A percentile compares a stretch with the other conserved stretches of the same genome.
These are phyloP conservation scores for Myodes glareolus DNA, from an alignment of 2,113 vertebrate genomes.

Conservation along the genomic window DNA sequence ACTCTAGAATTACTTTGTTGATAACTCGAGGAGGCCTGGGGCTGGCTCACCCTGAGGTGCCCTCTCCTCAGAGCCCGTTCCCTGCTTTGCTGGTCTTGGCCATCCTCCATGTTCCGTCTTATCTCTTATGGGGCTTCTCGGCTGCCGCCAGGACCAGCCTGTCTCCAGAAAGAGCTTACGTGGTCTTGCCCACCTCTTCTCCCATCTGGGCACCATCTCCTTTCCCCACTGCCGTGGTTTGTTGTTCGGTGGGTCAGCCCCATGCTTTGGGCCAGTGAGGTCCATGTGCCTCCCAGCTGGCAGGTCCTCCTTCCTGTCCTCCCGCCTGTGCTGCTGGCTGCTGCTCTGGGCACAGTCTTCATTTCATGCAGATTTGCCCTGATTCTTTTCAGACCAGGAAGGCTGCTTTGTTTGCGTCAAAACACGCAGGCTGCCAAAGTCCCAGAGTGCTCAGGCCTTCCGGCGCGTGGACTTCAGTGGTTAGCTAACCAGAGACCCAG, in stretches of 20 bases:
- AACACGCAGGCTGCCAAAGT: slow-evolving; percentile 20
- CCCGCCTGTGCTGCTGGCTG: not conserved
- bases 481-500: not conserved
- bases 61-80: not conserved
- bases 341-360: slow-evolving; percentile 1
- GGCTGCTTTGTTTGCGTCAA: slow-evolving; percentile 50
- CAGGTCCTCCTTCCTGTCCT: slow-evolving; percentile 9
- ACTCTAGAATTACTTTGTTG: not conserved
- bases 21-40: not conserved
- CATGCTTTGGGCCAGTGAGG: not conserved
- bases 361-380: slow-evolving; percentile 56
- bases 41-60: not conserved
- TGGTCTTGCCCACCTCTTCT: slow-evolving; percentile 2
- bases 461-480: not conserved
- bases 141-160: not conserved
- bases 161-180: not conserved
- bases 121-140: not conserved
- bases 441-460: slow-evolving; percentile 27
- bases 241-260: slow-evolving; percentile 34
- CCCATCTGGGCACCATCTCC: not conserved
- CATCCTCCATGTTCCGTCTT: not conserved
- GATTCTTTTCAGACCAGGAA: slow-evolving; percentile 74
- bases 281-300: slow-evolving; percentile 61
- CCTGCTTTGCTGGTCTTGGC: not conserved
- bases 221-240: not conserved